Conservation (phyloP, 2,113 vertebrate genomes). For the Ramphastos sulfuratus region DNA sequence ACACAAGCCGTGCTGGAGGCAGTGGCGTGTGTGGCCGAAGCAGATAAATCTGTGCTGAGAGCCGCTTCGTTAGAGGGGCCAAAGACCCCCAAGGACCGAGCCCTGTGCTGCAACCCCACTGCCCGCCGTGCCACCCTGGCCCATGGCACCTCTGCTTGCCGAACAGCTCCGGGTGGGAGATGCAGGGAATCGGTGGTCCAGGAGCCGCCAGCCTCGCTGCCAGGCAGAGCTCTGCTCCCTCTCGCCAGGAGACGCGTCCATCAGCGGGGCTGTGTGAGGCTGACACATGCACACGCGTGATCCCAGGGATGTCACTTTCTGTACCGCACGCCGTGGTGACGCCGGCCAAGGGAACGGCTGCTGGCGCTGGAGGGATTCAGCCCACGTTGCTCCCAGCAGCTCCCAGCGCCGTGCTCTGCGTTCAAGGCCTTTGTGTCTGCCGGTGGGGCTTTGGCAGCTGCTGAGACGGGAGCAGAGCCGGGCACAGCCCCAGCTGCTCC, state of each 20-base stretch:
- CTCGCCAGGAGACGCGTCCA: background rate
- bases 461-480: background rate
- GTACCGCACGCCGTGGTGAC: background rate
- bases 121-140: background rate
- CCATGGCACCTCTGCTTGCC: background rate
- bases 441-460: background rate
- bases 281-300: background rate
- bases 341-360: background rate
- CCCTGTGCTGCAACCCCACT: background rate
- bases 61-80: background rate
- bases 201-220: background rate
- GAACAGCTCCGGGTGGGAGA: background rate
- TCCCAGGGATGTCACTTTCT: slow-evolving; percentile 33
- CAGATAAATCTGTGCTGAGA: background rate
- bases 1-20: background rate
- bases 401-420: background rate
- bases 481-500: background rate
- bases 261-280: background rate
- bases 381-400: slow-evolving; percentile 38
- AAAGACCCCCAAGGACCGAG: background rate
- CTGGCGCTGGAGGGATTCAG: slow-evolving; percentile 4
- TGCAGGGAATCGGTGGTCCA: background rate
- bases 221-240: background rate
- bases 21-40: background rate
- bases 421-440: slow-evolving; percentile 6